Percentiles rank a stretch among this genome's conserved stretches.
These are phyloP conservation scores for Tipula vernalis DNA, from an alignment of 2,888 invertebrate species.

Conservation along the genomic window DNA sequence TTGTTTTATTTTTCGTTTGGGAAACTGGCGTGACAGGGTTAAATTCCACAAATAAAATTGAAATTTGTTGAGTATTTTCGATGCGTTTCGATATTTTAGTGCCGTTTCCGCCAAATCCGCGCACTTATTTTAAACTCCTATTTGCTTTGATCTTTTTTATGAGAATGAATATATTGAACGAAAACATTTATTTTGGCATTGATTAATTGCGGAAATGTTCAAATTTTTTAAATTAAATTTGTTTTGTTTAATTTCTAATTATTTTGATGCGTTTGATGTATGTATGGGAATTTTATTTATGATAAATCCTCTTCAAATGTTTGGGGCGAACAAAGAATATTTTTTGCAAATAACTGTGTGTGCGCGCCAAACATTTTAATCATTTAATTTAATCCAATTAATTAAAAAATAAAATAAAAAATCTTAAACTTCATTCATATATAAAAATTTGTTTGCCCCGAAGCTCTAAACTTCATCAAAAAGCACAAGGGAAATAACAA, in stretches of 20 bases:
- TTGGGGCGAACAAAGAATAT: not conserved
- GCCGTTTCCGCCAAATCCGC: not conserved
- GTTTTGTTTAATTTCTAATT: not conserved
- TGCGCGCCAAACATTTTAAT: not conserved
- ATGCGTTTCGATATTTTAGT: not conserved
- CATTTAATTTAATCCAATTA: slow-evolving; percentile 4
- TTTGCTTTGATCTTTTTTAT: not conserved
- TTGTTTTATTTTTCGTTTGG: not conserved
- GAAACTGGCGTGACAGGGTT: not conserved
- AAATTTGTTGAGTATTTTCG: not conserved
- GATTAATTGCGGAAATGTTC: not conserved
- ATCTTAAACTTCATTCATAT: not conserved
- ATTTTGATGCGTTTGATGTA: not conserved
- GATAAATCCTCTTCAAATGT: not conserved
- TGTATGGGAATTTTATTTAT: not conserved
- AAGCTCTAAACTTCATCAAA: not conserved
- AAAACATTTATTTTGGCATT: not conserved
- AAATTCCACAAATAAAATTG: not conserved
- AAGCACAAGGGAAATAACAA: not conserved
- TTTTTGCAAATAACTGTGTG: not conserved
- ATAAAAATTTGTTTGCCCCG: not conserved
- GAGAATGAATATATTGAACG: not conserved
- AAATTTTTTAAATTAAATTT: not conserved
- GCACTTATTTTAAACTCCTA: not conserved
- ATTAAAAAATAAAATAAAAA: not conserved